Conservation (phyloP, 2,888 invertebrate genomes). For the Nowickia ferox region DNA sequence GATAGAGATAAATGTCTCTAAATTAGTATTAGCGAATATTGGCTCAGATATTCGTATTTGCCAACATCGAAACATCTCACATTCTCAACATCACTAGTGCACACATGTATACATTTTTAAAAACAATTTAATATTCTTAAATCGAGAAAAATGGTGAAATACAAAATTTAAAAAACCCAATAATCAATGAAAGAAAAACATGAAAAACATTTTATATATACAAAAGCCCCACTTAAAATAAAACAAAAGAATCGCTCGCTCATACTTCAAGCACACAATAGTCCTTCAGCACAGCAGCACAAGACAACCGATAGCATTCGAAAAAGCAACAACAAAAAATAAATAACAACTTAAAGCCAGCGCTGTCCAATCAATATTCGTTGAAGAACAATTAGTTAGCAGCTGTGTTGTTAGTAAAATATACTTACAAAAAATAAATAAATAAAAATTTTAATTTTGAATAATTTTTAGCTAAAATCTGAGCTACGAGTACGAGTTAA, state of each 20-base stretch:
- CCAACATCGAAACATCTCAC: too few species aligned
- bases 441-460: too few species aligned
- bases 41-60: too few species aligned
- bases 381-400: too few species aligned
- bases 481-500: too few species aligned
- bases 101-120: too few species aligned
- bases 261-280: constrained; percentile 29
- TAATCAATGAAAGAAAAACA: constrained; percentile 60
- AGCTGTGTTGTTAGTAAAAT: too few species aligned
- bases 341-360: not conserved
- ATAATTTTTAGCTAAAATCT: too few species aligned
- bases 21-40: too few species aligned
- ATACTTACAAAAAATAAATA: too few species aligned
- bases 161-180: constrained; percentile 41
- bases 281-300: constrained; percentile 40
- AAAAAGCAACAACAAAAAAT: not conserved
- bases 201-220: constrained; percentile 16
- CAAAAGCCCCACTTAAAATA: constrained; percentile 59
- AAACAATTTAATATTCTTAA: constrained; percentile 23
- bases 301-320: not conserved
- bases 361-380: not conserved
- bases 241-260: constrained; percentile 47
- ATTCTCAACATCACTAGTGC: too few species aligned
- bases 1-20: too few species aligned
- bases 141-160: constrained; percentile 1